Evolutionary conservation across 1,140 invertebrate genomes (phyloP), one percentile per base, ranked within the genome.

Genomic region (Alviniconcha marisindica): DNA sequence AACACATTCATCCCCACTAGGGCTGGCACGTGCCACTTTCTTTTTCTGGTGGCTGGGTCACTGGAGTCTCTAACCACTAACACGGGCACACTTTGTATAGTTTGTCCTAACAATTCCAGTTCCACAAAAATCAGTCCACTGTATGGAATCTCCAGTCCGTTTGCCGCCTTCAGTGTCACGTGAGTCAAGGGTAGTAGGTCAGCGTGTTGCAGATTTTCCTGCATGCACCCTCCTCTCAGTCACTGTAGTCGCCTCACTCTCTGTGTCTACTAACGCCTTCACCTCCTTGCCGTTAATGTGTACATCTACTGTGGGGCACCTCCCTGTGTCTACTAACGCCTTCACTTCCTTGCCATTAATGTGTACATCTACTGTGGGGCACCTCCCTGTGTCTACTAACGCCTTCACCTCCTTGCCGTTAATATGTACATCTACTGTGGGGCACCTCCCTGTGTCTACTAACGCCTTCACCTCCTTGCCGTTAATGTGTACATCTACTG

Each of bases 1-100:
- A 77, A n/a, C 18, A 77, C 74, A 48, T 77, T 77, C 74, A 77
- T 77, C 4, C 74, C 74, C 74, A 77, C 18, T 12, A 77, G 31
- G 2, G n/a, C 74, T 38, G 74, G 74, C 48, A 77, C 28, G 14
- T 18, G 28, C 40, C 31, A 10, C 44, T 77, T 79, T 21, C 77
- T 48, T 18, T 79, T 36, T 31, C 24, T 10, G 33, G 44, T 60
- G 36, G 12, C 0, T 21, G 77, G 48, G 38, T 79, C 77, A 56
- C 48, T 33, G 31, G 77, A 51, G n/a, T 79, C 77, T 28, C 60
- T 79, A n/a, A 79, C 77, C 5, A 79, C 54, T 1, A 79, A 28
- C 4, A 79, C 36, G 10, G 48, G 56, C 4, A 56, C n/a, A 14
- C 60, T 60, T 5, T 24, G 48, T n/a, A 44, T 1, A n/a, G 12